Conservation (phyloP, 2,888 invertebrate genomes). For the Muscina levida region DNA sequence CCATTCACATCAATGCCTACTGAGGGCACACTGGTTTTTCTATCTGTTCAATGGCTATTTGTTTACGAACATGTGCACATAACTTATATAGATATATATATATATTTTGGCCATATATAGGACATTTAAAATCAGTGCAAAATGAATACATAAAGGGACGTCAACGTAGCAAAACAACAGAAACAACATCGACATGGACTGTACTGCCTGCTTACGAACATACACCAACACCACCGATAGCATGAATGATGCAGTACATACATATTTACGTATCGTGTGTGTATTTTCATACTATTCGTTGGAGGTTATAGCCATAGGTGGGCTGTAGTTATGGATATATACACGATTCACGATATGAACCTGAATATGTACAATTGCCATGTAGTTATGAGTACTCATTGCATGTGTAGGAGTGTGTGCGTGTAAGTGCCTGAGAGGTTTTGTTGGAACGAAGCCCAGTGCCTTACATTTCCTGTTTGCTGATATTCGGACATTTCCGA, state of each 20-base stretch:
- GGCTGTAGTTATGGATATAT: background rate
- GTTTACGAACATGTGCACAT: background rate
- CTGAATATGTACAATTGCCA: too few relatives aligned
- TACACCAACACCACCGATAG: conserved; percentile 20
- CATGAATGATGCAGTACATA: background rate
- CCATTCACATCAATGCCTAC: background rate
- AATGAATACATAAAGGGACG: conserved; percentile 42
- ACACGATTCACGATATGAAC: background rate
- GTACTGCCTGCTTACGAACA: too few relatives aligned
- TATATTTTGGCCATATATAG: conserved; percentile 11
- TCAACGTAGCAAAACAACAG: background rate
- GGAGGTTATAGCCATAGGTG: conserved; percentile 3
- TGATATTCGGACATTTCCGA: background rate
- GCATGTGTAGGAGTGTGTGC: background rate
- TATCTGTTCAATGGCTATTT: background rate
- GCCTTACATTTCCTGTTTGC: conserved; percentile 49
- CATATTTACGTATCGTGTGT: background rate
- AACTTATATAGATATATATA: background rate
- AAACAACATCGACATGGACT: background rate
- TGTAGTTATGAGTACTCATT: too few relatives aligned
- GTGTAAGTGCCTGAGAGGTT: conserved; percentile 22
- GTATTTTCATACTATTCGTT: background rate
- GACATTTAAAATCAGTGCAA: conserved; percentile 50
- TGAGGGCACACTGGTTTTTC: background rate
- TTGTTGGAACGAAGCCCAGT: conserved; percentile 52